Base-by-base conservation (phyloP, 2,797 vertebrate genomes). In the Poeciliopsis gracilis region DNA sequence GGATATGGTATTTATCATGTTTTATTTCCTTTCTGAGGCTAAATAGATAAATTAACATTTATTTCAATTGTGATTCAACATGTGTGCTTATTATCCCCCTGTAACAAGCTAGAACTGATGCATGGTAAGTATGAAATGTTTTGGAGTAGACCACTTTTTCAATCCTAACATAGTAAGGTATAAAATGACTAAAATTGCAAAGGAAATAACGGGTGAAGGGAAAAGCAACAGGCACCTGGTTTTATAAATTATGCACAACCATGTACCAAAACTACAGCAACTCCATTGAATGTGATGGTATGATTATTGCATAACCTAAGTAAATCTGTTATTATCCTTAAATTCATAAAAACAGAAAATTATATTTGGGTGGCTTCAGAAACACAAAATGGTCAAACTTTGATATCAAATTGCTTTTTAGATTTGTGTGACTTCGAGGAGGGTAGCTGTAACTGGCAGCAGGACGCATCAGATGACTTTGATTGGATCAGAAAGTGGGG, bases 351-450 rank as follows among this genome's bases (percentile, higher is more conserved):
- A 16, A 25, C 5, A 45, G 66, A n/a, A 43, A 43, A 43, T 43
- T 2, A 69, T n/a, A 69, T 41, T 69, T 69, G 5, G 2, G 28
- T 46, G 15, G 10, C 28, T 61, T 28, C 2, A 45, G 33, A 13
- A 28, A 55, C 23, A 15, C 28, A 71, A 78, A 38, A 33, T 6
- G 13, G 28, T 10, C 4, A 15, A 30, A 46, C 16, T 33, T 72
- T 20, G 38, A 28, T 53, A 49, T 47, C 12, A 25, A 33, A 3
- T 69, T 67, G 20, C 77, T 41, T 59, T 87, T 63, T 70, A 93
- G 95, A 91, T 75, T 9, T 94, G 82, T 96, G 95, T 90, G 94
- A 96, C 85, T 96, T 96, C 73, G 95, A 96, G 83, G 90, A 93
- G 57, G 93, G 91, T 15, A 92, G 82, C 79, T 96, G 95, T 87